phyloP scores from a whole-genome alignment of 2,888 invertebrate genomes.

The Phengaris alcon region DNA sequence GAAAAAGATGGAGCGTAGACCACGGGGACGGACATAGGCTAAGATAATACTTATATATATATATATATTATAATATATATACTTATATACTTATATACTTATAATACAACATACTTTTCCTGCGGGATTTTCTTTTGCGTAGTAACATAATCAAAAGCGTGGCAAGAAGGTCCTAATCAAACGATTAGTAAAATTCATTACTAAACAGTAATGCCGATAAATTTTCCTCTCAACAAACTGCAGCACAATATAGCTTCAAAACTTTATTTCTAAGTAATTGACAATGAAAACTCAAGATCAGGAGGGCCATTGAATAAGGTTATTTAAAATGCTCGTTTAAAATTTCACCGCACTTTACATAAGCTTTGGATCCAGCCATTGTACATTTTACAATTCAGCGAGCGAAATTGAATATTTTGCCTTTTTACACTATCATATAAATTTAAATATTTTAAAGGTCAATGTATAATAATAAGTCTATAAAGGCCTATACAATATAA shows the following conservation, averaged over 20 bases:
- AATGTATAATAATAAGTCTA: no score
- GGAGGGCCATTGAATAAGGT: conserved; percentile 18
- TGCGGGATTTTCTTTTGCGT: no score
- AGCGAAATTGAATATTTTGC: background rate
- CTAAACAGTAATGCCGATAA: background rate
- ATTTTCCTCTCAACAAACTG: conserved; percentile 12
- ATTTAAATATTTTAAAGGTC: no score
- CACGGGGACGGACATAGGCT: no score
- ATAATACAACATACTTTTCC: no score
- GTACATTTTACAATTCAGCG: conserved; percentile 20
- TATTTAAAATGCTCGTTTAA: conserved; percentile 27
- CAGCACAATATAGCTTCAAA: conserved; percentile 9
- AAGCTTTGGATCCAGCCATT: conserved; percentile 5
- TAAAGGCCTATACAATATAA: no score
- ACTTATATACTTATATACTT: no score
- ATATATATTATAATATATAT: no score
- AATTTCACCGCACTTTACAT: conserved; percentile 16
- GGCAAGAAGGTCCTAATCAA: background rate
- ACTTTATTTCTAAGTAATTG: conserved; percentile 9
- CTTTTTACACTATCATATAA: background rate
- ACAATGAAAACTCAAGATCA: conserved; percentile 19
- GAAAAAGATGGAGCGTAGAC: no score
- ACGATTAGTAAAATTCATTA: no score
- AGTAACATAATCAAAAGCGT: background rate
- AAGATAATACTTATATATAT: no score